Evolutionary conservation across 2,888 invertebrate genomes (phyloP).

Genomic region (Monopis laevigella): DNA sequence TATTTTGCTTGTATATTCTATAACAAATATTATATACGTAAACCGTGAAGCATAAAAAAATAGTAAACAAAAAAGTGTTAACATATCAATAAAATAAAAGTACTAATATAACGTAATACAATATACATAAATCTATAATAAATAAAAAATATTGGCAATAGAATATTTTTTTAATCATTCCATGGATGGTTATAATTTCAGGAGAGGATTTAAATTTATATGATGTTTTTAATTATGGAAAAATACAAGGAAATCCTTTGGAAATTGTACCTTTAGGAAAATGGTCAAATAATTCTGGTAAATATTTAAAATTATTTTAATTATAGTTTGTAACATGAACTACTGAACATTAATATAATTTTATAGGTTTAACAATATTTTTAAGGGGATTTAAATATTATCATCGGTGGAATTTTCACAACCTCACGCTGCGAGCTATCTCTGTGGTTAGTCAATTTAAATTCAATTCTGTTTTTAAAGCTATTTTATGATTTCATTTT

Average conservation of each 20-base stretch:
- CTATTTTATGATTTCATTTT: too few relatives aligned
- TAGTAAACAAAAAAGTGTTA: too few relatives aligned
- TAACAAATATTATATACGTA: too few relatives aligned
- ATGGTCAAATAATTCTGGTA: constrained; percentile 4
- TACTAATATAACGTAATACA: too few relatives aligned
- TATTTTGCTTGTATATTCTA: too few relatives aligned
- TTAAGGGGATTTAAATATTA: constrained; percentile 44
- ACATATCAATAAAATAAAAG: too few relatives aligned
- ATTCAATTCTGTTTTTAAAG: too few relatives aligned
- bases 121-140: too few relatives aligned
- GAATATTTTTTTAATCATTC: too few relatives aligned
- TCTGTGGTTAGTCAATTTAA: constrained; percentile 35
- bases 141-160: too few relatives aligned
- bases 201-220: constrained; percentile 28
- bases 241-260: constrained; percentile 39
- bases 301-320: not conserved
- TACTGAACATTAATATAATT: constrained; percentile 5
- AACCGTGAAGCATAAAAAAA: too few relatives aligned
- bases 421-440: constrained; percentile 46
- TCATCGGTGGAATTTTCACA: constrained; percentile 50
- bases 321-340: not conserved
- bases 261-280: not conserved
- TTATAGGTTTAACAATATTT: constrained; percentile 34
- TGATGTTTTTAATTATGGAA: constrained; percentile 48
- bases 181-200: too few relatives aligned